These are phyloP conservation scores for Corvus cornix DNA, from an alignment of 2,113 vertebrate genomes.

Conservation along the genomic window DNA sequence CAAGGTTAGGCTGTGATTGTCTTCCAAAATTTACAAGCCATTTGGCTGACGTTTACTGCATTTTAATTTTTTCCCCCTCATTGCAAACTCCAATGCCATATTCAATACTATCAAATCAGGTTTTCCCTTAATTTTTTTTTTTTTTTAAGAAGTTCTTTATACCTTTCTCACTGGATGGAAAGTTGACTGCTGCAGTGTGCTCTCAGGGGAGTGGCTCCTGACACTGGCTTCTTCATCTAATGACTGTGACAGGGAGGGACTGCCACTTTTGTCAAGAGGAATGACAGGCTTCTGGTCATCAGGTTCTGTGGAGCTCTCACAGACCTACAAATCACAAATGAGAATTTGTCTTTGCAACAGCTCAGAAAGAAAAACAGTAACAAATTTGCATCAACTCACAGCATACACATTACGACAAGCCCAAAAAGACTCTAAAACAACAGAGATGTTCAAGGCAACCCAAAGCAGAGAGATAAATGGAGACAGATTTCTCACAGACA, in stretches of 20 bases:
- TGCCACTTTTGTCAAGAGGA: constrained; percentile 52
- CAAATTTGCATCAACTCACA: not conserved
- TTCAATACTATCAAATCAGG: not conserved
- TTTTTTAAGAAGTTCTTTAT: not conserved
- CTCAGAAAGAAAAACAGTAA: not conserved
- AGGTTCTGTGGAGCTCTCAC: constrained; percentile 58
- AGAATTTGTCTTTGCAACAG: not conserved
- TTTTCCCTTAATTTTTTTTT: not conserved
- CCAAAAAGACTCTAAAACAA: not conserved
- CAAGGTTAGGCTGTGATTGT: not conserved
- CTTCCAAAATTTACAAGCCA: not conserved
- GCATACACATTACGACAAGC: not conserved
- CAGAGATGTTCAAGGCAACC: not conserved
- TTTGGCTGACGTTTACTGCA: not conserved
- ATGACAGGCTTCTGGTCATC: constrained; percentile 66
- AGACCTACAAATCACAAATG: constrained; percentile 60
- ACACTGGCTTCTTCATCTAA: constrained; percentile 60
- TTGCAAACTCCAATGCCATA: not conserved
- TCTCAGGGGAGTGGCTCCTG: constrained; percentile 46
- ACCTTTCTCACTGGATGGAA: constrained; percentile 75
- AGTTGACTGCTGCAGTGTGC: constrained; percentile 38
- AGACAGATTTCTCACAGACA: not conserved
- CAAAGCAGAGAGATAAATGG: not conserved
- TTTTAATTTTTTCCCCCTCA: not conserved
- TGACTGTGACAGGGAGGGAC: constrained; percentile 36